Conservation (phyloP, 2,888 invertebrate species). For the Mythimna loreyi region DNA sequence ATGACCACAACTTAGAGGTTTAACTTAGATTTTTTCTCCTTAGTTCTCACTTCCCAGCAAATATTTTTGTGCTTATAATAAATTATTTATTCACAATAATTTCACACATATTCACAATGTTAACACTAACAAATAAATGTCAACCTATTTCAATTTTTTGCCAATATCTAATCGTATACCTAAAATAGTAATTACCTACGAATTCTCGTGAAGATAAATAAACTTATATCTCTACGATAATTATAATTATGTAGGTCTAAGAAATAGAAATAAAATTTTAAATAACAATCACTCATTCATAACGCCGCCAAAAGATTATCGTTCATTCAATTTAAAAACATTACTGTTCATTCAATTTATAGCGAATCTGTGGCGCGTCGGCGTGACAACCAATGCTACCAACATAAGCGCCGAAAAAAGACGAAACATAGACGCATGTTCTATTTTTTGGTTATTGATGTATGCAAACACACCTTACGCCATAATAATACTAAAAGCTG, state of each 20-base stretch:
- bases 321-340: conserved; percentile 25
- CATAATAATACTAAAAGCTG: not conserved
- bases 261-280: not conserved
- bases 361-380: conserved; percentile 29
- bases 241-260: too few species aligned
- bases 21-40: not conserved
- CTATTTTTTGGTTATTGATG: conserved; percentile 2
- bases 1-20: not conserved
- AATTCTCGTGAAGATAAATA: conserved; percentile 15
- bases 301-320: not conserved
- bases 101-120: not conserved
- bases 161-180: conserved; percentile 3
- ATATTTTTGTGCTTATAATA: not conserved
- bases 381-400: conserved; percentile 52
- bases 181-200: not conserved
- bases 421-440: conserved; percentile 14
- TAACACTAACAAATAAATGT: not conserved
- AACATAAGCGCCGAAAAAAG: conserved; percentile 39
- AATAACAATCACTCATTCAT: conserved; percentile 7
- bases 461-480: conserved; percentile 2
- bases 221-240: too few species aligned
- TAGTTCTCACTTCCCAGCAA: too few species aligned
- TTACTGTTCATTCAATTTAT: conserved; percentile 31
- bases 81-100: not conserved
- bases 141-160: not conserved